phyloP scores from a whole-genome alignment of 2,797 vertebrate genomes.

The Natrix natrix region DNA sequence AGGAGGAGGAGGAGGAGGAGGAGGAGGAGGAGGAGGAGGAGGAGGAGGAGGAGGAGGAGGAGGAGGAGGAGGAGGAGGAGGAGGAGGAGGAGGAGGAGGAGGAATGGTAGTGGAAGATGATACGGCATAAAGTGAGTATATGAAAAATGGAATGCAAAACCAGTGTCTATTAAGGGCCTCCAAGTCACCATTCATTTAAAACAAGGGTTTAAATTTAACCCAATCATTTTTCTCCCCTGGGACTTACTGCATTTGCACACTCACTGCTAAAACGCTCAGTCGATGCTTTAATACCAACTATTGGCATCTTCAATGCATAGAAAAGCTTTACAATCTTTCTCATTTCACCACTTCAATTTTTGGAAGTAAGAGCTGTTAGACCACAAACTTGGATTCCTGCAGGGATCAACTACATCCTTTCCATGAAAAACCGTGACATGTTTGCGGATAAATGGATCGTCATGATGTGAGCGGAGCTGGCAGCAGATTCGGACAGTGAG shows the following conservation, averaged over 20 bases:
- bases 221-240: conserved; percentile 46
- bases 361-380: neutral
- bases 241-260: conserved; percentile 40
- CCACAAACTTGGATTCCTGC: neutral
- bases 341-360: neutral
- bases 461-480: neutral
- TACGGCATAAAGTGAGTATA: neutral
- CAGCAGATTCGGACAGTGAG: no score
- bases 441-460: neutral
- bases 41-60: neutral
- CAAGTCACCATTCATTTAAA: conserved; percentile 16
- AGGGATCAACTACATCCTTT: neutral
- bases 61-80: neutral
- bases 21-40: neutral
- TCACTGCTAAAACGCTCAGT: neutral
- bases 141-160: neutral
- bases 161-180: neutral
- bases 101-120: neutral
- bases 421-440: neutral
- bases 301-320: neutral
- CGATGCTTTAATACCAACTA: neutral
- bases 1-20: neutral
- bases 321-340: neutral
- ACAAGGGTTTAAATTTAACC: conserved; percentile 25
- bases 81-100: no score